Percentiles rank a stretch among this genome's conserved stretches.
Evolutionary conservation across 2,113 vertebrate species (phyloP).

Genomic region (sheep (Ovis aries)): DNA sequence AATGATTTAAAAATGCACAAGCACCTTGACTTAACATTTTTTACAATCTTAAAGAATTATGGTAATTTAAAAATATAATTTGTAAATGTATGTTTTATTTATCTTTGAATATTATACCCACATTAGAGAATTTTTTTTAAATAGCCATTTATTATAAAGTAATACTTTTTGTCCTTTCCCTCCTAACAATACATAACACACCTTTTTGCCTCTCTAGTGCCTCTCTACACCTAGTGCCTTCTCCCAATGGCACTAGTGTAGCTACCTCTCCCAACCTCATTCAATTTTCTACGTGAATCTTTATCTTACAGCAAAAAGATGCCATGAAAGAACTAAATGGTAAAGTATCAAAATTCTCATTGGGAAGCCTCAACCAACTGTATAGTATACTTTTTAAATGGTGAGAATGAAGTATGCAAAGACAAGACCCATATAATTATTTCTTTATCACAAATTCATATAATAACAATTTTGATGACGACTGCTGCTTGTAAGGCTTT

Average conservation of each 20-base stretch:
- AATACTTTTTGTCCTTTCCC: background rate
- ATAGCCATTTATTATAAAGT: background rate
- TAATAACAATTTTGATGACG: background rate
- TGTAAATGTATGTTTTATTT: background rate
- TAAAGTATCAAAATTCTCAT: background rate
- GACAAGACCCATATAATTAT: background rate
- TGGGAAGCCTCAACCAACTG: background rate
- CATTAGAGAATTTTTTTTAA: background rate
- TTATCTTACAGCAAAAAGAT: background rate
- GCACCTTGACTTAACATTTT: background rate
- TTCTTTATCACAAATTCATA: background rate
- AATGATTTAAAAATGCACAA: background rate
- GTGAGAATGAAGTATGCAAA: background rate
- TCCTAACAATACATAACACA: background rate
- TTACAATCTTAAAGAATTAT: background rate
- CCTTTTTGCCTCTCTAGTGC: background rate
- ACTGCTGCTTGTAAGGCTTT: background rate
- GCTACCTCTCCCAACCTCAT: background rate
- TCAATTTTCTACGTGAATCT: background rate
- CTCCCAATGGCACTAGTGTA: background rate
- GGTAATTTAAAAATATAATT: background rate
- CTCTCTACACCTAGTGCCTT: too few species aligned
- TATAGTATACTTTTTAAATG: background rate
- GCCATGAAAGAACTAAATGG: background rate
- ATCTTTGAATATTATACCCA: background rate